Conservation (phyloP, 2,888 invertebrate genomes). For the Corbicula japonica region DNA sequence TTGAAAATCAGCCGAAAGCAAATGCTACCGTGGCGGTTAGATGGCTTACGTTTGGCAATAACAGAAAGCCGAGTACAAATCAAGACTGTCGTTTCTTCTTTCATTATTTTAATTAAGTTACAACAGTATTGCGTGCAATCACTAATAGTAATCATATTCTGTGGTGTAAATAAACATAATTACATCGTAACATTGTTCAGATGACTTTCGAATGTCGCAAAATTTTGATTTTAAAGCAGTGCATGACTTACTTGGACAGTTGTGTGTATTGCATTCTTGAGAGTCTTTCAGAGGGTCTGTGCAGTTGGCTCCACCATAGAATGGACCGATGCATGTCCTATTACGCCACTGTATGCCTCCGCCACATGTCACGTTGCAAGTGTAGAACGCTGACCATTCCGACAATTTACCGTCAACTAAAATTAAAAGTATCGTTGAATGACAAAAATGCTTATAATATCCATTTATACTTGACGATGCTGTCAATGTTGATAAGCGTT, state of each 20-base stretch:
- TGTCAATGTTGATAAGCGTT: not conserved
- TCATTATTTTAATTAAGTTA: no score
- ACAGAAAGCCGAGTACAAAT: no score
- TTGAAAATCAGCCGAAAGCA: no score
- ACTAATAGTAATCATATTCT: no score
- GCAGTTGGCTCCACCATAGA: slow-evolving; percentile 80
- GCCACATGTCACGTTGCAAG: slow-evolving; percentile 80
- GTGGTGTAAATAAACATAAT: no score
- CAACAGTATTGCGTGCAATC: no score
- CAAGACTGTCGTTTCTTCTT: no score
- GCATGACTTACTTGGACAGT: slow-evolving; percentile 81
- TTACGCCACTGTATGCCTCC: slow-evolving; percentile 74
- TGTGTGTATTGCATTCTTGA: slow-evolving; percentile 77
- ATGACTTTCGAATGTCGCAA: no score
- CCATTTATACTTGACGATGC: no score
- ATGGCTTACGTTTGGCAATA: no score
- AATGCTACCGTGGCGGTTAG: no score
- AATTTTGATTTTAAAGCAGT: not conserved
- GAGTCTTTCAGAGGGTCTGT: slow-evolving; percentile 69
- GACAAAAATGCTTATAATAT: not conserved
- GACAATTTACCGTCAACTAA: slow-evolving; percentile 79
- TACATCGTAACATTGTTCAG: no score
- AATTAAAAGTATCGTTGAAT: slow-evolving; percentile 27
- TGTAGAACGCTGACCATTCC: slow-evolving; percentile 75
- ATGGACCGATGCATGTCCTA: slow-evolving; percentile 76